A percentile compares a stretch with the other conserved stretches of the same genome.
Evolutionary conservation across 2,888 invertebrate genomes (phyloP).

Genomic region (Ptilodon capucinus): DNA sequence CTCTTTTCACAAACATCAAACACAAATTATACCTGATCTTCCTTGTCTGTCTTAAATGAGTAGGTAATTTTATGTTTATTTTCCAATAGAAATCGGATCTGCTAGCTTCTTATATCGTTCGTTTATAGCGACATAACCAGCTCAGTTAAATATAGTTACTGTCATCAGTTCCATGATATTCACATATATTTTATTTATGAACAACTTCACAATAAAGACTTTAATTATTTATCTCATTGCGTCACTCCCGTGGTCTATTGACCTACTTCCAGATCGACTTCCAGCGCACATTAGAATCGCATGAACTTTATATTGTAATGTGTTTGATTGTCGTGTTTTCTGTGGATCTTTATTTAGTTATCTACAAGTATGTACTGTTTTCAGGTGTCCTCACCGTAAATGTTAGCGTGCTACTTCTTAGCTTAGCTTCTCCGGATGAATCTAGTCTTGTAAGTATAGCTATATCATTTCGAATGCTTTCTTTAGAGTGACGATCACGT

Average conservation of each 20-base stretch:
- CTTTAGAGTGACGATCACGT: not conserved
- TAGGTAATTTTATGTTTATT: constrained; percentile 28
- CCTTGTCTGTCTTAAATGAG: constrained; percentile 27
- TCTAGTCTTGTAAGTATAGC: constrained; percentile 93
- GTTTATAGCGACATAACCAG: constrained; percentile 23
- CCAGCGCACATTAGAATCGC: constrained; percentile 41
- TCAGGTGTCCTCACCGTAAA: constrained; percentile 95
- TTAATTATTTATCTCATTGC: not conserved
- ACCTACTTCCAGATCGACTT: constrained; percentile 8
- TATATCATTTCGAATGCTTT: constrained; percentile 3
- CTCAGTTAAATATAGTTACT: constrained; percentile 14
- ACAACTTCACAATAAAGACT: not conserved
- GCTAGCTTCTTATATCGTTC: constrained; percentile 39
- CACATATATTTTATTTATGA: not conserved
- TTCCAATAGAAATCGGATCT: constrained; percentile 42
- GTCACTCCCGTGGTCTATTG: not conserved
- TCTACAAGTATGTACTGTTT: constrained; percentile 52
- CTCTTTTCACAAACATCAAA: constrained; percentile 81
- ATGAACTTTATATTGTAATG: constrained; percentile 37
- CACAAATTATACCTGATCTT: constrained; percentile 43
- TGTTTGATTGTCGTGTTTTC: constrained; percentile 49
- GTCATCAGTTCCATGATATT: constrained; percentile 10
- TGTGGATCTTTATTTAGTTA: constrained; percentile 36
- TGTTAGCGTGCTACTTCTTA: constrained; percentile 95
- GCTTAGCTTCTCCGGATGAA: constrained; percentile 97